phyloP scores from a whole-genome alignment of 2,888 invertebrate species.

The Drosophila ezoana region DNA sequence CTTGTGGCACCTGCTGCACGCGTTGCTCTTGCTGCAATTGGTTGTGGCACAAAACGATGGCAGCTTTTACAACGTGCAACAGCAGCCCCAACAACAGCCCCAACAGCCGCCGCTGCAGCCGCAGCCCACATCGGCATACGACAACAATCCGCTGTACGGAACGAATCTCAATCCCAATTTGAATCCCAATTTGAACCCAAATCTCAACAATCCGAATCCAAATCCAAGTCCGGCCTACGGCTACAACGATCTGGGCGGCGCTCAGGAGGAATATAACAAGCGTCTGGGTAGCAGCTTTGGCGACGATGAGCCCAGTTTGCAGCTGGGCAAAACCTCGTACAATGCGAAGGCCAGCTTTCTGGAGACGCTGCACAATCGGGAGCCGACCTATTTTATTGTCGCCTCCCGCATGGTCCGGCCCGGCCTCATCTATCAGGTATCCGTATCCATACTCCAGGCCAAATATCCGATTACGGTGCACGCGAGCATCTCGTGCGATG shows the following conservation, averaged over 20 bases:
- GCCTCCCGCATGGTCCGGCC: slow-evolving; percentile 96
- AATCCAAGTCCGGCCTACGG: slow-evolving; percentile 46
- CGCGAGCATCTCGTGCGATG: slow-evolving; percentile 95
- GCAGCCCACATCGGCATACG: slow-evolving; percentile 45
- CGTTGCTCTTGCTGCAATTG: slow-evolving; percentile 57
- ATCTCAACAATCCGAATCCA: slow-evolving; percentile 12
- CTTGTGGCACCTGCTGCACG: slow-evolving; percentile 67
- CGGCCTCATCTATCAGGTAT: slow-evolving; percentile 94
- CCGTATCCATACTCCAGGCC: slow-evolving; percentile 92
- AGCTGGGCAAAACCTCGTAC: slow-evolving; percentile 79
- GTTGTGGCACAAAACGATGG: slow-evolving; percentile 56
- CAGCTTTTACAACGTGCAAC: slow-evolving; percentile 59
- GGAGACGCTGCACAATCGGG: slow-evolving; percentile 78
- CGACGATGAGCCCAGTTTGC: slow-evolving; percentile 69
- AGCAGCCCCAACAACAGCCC: slow-evolving; percentile 47
- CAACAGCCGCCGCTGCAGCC: slow-evolving; percentile 40
- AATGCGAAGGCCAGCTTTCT: slow-evolving; percentile 77
- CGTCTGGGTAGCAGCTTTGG: slow-evolving; percentile 33
- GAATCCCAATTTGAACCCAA: slow-evolving; percentile 36
- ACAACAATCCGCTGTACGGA: slow-evolving; percentile 47
- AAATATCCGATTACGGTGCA: slow-evolving; percentile 93
- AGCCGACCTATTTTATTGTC: slow-evolving; percentile 93
- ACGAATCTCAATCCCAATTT: slow-evolving; percentile 39
- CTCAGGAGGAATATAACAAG: slow-evolving; percentile 70
- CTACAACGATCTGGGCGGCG: slow-evolving; percentile 67